Conservation (phyloP, 1,140 invertebrate species). For the Phymorhynchus buccinoides region DNA sequence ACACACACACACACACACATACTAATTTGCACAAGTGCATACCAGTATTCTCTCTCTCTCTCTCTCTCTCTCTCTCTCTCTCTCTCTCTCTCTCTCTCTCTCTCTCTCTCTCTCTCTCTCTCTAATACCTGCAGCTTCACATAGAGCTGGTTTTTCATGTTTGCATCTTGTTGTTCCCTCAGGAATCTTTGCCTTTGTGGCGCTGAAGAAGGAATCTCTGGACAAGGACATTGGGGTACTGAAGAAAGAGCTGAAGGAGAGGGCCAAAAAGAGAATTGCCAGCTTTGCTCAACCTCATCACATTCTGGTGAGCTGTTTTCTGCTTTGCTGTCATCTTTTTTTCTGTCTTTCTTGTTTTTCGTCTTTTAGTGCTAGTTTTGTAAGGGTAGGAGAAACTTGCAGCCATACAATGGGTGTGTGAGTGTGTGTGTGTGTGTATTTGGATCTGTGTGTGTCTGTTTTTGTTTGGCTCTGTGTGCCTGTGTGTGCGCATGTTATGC, state of each 20-base stretch:
- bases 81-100: no score
- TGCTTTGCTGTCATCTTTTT: no score
- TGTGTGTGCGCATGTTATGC: background rate
- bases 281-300: conserved; percentile 70
- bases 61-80: no score
- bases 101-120: no score
- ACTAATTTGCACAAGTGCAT: no score
- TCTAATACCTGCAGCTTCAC: no score
- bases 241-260: conserved; percentile 55
- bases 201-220: conserved; percentile 65
- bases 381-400: no score
- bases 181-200: conserved; percentile 73
- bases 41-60: no score
- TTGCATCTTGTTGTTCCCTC: background rate
- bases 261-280: conserved; percentile 67
- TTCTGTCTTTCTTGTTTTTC: no score
- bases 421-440: background rate
- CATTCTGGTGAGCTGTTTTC: conserved; percentile 63
- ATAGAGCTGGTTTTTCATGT: no score
- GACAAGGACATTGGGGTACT: conserved; percentile 53
- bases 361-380: no score
- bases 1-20: no score
- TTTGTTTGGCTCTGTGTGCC: background rate
- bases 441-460: background rate
- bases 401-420: background rate